Evolutionary conservation across 1,140 invertebrate genomes (phyloP), one percentile per base, ranked within the genome.

Genomic region (Himalopsyche phryganea): DNA sequence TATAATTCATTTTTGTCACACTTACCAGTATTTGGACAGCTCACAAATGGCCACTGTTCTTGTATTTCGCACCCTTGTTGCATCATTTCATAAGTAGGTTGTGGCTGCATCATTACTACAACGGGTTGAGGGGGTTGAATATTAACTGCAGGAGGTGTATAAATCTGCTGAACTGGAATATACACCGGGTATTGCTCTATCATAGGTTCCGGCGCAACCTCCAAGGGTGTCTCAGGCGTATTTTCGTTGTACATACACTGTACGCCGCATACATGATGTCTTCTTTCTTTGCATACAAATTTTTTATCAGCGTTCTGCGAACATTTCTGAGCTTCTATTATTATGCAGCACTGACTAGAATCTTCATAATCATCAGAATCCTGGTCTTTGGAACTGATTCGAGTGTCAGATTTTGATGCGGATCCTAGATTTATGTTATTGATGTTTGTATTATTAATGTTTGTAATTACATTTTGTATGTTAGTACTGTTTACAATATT

Each of bases 401-500:
- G 13, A 41, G 18, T 51, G 14, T 4, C 7, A 7, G 49, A 38
- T n/a, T 7, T 19, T n/a, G 49, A 13, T 1, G 3, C 9, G 6
- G 36, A 40, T n/a, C 36, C 49, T 1, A 51, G 20, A 0, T 10
- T 41, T 15, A 51, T 42, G 10, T 17, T 51, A n/a, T 51, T 51
- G 10, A 51, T 38, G 18, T 51, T 51, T 10, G 36, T n/a, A 17
- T 1, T 17, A 23, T 51, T 51, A 2, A 41, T 41, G 6, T 38
- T 51, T 6, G 49, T 51, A 5, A 23, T 19, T 7, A 51, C 36
- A 18, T 51, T 51, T 10, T 41, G 35, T n/a, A 20, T 41, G 20
- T 51, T 51, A n/a, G 1, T 20, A 19, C 1, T 41, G n/a, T 51
- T 23, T 6, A 51, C 49, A 4, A 51, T 41, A 15, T 51, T 51